Percentiles rank a stretch among this genome's conserved stretches.
phyloP scores from a whole-genome alignment of 2,888 invertebrate genomes.

The Cerceris rybyensis region DNA sequence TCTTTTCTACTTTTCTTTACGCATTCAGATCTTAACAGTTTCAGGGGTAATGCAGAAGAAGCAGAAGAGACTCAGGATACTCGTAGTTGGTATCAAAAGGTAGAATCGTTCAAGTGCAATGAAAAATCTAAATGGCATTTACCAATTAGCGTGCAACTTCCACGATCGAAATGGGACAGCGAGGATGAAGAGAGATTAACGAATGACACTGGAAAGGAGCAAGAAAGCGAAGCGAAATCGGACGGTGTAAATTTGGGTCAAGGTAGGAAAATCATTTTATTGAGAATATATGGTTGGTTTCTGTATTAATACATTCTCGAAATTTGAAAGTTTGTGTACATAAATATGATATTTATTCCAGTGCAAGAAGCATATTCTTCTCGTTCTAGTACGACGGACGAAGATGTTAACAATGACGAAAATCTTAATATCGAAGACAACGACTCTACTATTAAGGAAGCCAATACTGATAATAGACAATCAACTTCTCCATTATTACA shows the following conservation, averaged over 20 bases:
- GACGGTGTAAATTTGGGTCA: not conserved
- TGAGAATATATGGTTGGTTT: not conserved
- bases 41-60: constrained; percentile 68
- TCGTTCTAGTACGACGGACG: constrained; percentile 17
- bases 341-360: constrained; percentile 32
- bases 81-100: constrained; percentile 75
- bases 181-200: constrained; percentile 70
- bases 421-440: constrained; percentile 18
- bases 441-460: constrained; percentile 23
- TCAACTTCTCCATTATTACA: constrained; percentile 35
- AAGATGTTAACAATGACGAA: constrained; percentile 37
- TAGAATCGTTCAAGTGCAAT: constrained; percentile 53
- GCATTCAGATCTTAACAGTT: constrained; percentile 51
- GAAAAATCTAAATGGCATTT: constrained; percentile 49
- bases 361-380: constrained; percentile 37
- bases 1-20: constrained; percentile 41
- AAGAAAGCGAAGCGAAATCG: constrained; percentile 10
- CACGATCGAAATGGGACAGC: constrained; percentile 79
- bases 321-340: not conserved
- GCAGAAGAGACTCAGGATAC: constrained; percentile 62
- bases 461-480: constrained; percentile 35
- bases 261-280: constrained; percentile 7
- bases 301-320: not conserved
- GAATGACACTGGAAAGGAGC: constrained; percentile 18
- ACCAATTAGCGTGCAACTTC: constrained; percentile 68